A percentile compares a stretch with the other conserved stretches of the same genome.
These are phyloP conservation scores for Apaloderma vittatum DNA, from an alignment of 2,113 vertebrate species.

Conservation along the genomic window DNA sequence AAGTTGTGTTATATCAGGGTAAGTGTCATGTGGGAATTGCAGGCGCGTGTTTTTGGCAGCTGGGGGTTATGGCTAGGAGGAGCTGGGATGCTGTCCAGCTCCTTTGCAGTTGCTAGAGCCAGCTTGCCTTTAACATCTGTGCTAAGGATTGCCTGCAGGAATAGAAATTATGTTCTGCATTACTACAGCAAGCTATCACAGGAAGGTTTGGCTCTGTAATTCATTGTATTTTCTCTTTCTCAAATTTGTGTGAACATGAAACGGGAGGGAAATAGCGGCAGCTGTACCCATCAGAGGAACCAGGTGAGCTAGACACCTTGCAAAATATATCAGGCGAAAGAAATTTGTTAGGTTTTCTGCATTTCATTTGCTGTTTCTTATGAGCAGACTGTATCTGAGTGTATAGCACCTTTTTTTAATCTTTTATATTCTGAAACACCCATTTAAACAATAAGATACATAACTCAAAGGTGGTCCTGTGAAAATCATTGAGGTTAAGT, in stretches of 20 bases:
- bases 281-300: background rate
- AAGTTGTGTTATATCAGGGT: background rate
- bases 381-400: background rate
- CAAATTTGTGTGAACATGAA: background rate
- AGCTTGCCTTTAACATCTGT: slow-evolving; percentile 42
- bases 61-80: background rate
- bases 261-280: background rate
- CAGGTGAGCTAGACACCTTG: background rate
- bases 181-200: background rate
- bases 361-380: background rate
- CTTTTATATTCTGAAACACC: background rate
- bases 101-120: background rate
- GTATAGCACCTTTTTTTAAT: background rate
- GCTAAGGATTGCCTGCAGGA: background rate
- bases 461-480: background rate
- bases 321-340: background rate
- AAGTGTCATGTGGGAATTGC: background rate
- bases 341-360: background rate
- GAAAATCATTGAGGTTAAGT: background rate
- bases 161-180: background rate
- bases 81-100: background rate
- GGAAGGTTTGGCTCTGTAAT: background rate
- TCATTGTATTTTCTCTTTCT: background rate
- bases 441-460: background rate
- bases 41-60: background rate